Evolutionary conservation across 1,140 invertebrate genomes (phyloP).

Genomic region (Macrosteles quadrilineatus): DNA sequence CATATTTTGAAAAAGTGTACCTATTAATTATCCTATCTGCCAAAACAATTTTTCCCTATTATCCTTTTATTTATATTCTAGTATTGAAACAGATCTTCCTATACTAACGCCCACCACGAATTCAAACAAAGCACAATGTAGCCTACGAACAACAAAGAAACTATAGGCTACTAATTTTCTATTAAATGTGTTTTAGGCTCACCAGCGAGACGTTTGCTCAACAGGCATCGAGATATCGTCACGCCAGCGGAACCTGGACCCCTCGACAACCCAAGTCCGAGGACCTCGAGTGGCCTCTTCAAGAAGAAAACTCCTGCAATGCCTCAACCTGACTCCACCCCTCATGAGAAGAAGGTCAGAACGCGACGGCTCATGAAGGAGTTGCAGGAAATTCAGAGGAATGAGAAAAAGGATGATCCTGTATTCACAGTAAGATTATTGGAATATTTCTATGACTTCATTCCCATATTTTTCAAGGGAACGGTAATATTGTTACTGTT

Average conservation of each 20-base stretch:
- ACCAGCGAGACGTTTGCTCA: constrained; percentile 61
- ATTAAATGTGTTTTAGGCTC: constrained; percentile 52
- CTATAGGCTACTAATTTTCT: too few species aligned
- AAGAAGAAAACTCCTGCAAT: constrained; percentile 46
- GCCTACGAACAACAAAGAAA: too few species aligned
- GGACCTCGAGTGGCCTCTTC: constrained; percentile 46
- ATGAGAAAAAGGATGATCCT: constrained; percentile 66
- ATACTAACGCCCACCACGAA: too few species aligned
- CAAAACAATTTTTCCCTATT: too few species aligned
- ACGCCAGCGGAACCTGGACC: constrained; percentile 62
- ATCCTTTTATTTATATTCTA: too few species aligned
- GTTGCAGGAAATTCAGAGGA: constrained; percentile 78
- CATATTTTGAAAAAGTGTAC: too few species aligned
- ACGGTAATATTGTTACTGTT: too few species aligned
- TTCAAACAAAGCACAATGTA: too few species aligned
- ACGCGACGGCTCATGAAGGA: constrained; percentile 91
- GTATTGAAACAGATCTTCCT: too few species aligned
- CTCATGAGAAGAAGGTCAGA: constrained; percentile 57
- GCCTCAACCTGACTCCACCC: constrained; percentile 32
- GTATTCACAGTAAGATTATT: constrained; percentile 74
- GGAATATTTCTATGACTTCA: too few species aligned
- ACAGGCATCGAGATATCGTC: constrained; percentile 59
- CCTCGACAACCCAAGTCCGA: constrained; percentile 56
- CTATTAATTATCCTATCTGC: too few species aligned
- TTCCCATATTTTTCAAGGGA: too few species aligned